Evolutionary conservation across 1,140 invertebrate genomes (phyloP).

Genomic region (Drosophila prosaltans): DNA sequence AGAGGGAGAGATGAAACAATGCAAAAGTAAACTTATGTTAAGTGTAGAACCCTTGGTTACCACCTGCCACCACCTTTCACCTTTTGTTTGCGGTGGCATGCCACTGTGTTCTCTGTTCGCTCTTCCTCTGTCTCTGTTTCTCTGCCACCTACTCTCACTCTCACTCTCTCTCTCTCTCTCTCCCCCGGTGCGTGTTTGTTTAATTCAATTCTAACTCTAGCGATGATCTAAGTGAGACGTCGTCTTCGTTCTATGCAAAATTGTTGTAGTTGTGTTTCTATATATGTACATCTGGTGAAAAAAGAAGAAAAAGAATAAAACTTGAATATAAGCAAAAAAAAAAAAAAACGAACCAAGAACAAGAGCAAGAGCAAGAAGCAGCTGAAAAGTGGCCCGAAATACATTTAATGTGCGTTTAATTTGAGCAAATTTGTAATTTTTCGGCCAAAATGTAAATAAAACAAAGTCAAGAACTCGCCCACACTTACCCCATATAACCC

Average conservation of each 20-base stretch:
- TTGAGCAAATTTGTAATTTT: conserved; percentile 68
- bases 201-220: conserved; percentile 79
- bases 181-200: conserved; percentile 55
- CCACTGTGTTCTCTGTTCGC: neutral
- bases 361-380: conserved; percentile 12
- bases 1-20: neutral
- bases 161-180: neutral
- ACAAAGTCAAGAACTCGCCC: conserved; percentile 15
- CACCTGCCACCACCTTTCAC: neutral
- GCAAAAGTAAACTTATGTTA: no score
- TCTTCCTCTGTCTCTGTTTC: conserved; percentile 3
- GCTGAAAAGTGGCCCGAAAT: conserved; percentile 41
- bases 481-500: neutral
- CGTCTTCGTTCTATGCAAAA: conserved; percentile 56
- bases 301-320: conserved; percentile 43
- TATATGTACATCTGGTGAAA: conserved; percentile 56
- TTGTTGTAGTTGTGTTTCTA: conserved; percentile 45
- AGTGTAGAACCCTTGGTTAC: conserved; percentile 26
- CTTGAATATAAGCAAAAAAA: conserved; percentile 47
- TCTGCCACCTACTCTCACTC: neutral
- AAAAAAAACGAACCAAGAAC: conserved; percentile 13
- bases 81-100: conserved; percentile 5
- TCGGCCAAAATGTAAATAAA: conserved; percentile 43
- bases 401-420: conserved; percentile 78
- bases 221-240: conserved; percentile 78